These are phyloP conservation scores for Phoxinus dragarum DNA, from an alignment of 2,797 vertebrate genomes.

Conservation along the genomic window DNA sequence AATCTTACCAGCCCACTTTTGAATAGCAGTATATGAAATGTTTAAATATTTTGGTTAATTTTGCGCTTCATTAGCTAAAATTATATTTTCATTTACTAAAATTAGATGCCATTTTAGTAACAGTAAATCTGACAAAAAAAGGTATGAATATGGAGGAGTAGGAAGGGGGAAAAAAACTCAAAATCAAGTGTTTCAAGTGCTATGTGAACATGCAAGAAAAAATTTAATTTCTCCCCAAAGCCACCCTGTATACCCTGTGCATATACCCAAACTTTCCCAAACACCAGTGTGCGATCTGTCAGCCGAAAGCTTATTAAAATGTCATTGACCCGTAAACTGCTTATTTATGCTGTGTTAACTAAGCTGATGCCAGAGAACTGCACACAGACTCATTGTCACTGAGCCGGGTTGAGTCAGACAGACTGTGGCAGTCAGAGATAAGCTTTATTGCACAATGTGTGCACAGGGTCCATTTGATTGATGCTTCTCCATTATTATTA, in stretches of 20 bases:
- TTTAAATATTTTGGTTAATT: not conserved
- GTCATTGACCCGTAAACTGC: slow-evolving; percentile 79
- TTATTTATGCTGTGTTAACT: slow-evolving; percentile 81
- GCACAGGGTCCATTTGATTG: slow-evolving; percentile 75
- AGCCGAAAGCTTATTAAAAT: slow-evolving; percentile 81
- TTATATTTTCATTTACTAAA: not conserved
- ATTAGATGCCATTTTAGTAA: not conserved
- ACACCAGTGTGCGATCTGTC: slow-evolving; percentile 66
- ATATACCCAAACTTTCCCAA: slow-evolving; percentile 26
- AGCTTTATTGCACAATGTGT: slow-evolving; percentile 80
- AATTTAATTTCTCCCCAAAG: slow-evolving; percentile 63
- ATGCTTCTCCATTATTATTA: slow-evolving; percentile 80
- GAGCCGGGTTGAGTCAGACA: slow-evolving; percentile 73
- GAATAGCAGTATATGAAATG: not conserved
- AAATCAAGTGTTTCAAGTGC: not conserved
- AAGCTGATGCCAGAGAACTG: slow-evolving; percentile 69
- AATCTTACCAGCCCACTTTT: not conserved
- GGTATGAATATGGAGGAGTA: not conserved
- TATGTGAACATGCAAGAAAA: slow-evolving; percentile 46
- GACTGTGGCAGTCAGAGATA: slow-evolving; percentile 81
- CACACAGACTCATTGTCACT: slow-evolving; percentile 64
- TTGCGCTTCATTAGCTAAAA: not conserved
- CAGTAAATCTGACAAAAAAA: not conserved
- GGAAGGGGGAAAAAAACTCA: not conserved
- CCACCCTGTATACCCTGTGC: slow-evolving; percentile 49